phyloP scores from a whole-genome alignment of 2,888 invertebrate species.

The Idaea aversata region DNA sequence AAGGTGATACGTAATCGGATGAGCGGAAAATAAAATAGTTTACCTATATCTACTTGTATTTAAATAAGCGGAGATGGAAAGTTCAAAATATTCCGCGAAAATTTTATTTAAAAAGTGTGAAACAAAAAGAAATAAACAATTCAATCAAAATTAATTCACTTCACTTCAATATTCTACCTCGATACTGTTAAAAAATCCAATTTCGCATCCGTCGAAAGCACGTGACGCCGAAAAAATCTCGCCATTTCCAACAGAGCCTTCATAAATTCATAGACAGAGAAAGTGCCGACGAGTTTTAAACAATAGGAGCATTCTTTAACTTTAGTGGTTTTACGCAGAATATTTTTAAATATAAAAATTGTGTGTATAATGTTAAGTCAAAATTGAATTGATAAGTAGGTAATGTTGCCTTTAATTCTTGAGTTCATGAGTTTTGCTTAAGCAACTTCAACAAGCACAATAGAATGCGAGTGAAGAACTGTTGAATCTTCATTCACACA shows the following conservation, averaged over 20 bases:
- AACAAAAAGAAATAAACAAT: constrained; percentile 15
- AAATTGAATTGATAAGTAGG: too few species aligned
- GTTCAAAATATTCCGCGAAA: constrained; percentile 4
- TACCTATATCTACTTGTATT: neutral
- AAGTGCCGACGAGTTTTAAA: neutral
- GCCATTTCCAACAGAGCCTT: constrained; percentile 63
- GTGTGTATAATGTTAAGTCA: too few species aligned
- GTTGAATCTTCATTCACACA: too few species aligned
- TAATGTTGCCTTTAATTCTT: too few species aligned
- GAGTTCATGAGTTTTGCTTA: too few species aligned
- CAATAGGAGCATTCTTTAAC: neutral
- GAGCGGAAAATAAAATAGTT: neutral
- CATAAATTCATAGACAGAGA: constrained; percentile 69
- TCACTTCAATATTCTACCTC: constrained; percentile 32
- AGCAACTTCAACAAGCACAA: too few species aligned
- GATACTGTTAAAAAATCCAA: constrained; percentile 68
- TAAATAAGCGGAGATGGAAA: neutral
- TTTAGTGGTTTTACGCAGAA: constrained; percentile 8
- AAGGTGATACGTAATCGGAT: constrained; percentile 3
- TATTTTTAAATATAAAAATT: constrained; percentile 16
- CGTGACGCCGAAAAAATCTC: constrained; percentile 64
- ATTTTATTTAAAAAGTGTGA: constrained; percentile 6
- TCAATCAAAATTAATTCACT: constrained; percentile 29
- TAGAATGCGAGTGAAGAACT: too few species aligned
- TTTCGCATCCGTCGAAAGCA: constrained; percentile 73